A percentile compares a stretch with the other conserved stretches of the same genome.
phyloP scores from a whole-genome alignment of 2,113 vertebrate genomes.

The Sturnira hondurensis region DNA sequence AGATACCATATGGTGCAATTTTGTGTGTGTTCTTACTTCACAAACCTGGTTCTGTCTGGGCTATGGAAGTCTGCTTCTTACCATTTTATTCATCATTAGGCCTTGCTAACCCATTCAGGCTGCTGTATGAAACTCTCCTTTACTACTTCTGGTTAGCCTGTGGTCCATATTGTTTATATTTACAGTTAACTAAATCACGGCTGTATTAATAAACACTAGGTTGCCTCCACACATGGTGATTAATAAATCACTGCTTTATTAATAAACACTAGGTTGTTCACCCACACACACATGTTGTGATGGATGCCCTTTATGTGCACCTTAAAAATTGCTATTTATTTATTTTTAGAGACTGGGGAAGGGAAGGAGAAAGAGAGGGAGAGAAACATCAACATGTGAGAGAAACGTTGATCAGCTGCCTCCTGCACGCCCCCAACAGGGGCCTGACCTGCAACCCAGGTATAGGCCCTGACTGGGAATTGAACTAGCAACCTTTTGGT shows the following conservation, averaged over 20 bases:
- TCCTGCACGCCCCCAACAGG: too few relatives aligned
- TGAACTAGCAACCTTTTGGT: too few relatives aligned
- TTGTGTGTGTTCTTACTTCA: neutral
- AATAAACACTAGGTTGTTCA: neutral
- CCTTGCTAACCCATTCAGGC: neutral
- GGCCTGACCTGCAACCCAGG: too few relatives aligned
- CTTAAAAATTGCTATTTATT: too few relatives aligned
- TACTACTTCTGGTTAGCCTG: neutral
- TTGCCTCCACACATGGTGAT: too few relatives aligned
- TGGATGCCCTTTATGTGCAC: neutral
- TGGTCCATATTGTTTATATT: neutral
- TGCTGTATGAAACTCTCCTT: neutral
- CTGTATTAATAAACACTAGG: slow-evolving; percentile 5
- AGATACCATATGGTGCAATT: neutral
- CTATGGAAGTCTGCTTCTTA: neutral
- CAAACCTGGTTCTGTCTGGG: neutral
- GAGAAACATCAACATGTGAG: too few relatives aligned
- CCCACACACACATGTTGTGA: fast-evolving
- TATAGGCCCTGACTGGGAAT: too few relatives aligned
- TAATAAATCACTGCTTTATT: neutral
- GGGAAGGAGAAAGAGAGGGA: too few relatives aligned
- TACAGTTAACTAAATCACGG: neutral
- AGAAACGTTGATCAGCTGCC: too few relatives aligned
- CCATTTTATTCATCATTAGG: neutral
- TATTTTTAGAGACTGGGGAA: too few relatives aligned